phyloP scores from a whole-genome alignment of 2,113 vertebrate genomes.

The Eudyptes chrysolophus region DNA sequence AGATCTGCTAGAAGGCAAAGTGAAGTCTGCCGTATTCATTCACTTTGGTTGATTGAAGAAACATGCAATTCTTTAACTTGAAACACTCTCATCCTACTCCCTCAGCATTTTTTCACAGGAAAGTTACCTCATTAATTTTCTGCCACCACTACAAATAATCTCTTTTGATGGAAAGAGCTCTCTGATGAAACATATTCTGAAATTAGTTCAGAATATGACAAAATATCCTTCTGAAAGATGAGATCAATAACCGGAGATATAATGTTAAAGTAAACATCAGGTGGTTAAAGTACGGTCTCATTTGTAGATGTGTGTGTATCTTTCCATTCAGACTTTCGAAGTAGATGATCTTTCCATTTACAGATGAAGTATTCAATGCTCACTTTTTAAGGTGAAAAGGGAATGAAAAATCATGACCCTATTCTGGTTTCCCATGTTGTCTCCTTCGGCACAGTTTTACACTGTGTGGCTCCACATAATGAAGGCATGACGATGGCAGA shows the following conservation, averaged over 20 bases:
- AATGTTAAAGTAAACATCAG: neutral
- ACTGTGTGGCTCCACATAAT: neutral
- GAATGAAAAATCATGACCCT: neutral
- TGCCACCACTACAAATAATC: neutral
- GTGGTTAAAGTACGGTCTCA: neutral
- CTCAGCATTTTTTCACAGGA: neutral
- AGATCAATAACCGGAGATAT: neutral
- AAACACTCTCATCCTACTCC: neutral
- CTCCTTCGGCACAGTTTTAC: neutral
- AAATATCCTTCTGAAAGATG: neutral
- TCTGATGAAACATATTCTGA: neutral
- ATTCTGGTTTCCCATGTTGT: neutral
- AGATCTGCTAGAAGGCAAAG: neutral
- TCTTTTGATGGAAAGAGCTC: neutral
- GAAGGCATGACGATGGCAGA: neutral
- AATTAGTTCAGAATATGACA: neutral
- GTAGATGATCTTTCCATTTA: neutral
- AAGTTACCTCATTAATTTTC: neutral
- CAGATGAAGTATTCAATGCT: neutral
- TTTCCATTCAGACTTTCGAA: neutral
- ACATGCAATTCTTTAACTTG: neutral
- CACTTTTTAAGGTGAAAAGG: neutral
- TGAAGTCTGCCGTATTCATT: neutral
- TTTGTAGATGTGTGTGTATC: neutral
- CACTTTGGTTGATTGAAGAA: neutral